Base-by-base conservation (phyloP, 2,888 invertebrate genomes). In the Stenolophus ochropezus region DNA sequence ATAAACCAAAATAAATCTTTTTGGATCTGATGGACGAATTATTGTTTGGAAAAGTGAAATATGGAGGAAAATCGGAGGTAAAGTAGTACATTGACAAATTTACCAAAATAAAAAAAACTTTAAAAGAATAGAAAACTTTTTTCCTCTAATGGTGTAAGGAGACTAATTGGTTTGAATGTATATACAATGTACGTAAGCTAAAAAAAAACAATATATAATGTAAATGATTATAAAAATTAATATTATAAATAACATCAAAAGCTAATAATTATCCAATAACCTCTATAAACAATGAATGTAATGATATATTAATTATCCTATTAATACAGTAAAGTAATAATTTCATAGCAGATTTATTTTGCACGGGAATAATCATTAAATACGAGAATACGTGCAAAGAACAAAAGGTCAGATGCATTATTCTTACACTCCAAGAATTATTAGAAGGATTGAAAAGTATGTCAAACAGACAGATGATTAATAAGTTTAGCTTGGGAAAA, bases 281-380 rank as follows among this genome's bases (percentile, higher is more conserved):
- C 61, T 25, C 23, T 23, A 23, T 61, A 61, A 25, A 61, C 61
- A 25, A 25, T 61, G 4, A 61, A 11, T 11, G 25, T 61, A 61
- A 61, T 61, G 23, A 61, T 61, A 61, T 61, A 61, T 61, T 61
- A 61, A 61, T 61, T 61, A 61, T 61, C 61, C 61, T 61, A 61
- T 61, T 61, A 61, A 61, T 61, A 61, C 14, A 61, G 21, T 61
- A 61, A 61, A 25, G 61, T 61, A 61, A 61, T 61, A 61, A 61
- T 61, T 61, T 61, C 25, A 61, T 61, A 61, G 61, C 25, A 61
- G 61, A 25, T 61, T 61, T 61, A 61, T 61, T 61, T 61, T 25
- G 25, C 23, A 23, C 23, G 14, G 61, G 25, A 61, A 25, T 61
- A 61, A 61, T 61, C 61, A 61, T 61, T 61, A 23, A 25, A 61